phyloP scores from a whole-genome alignment of 2,797 vertebrate genomes.

The Smutsia gigantea region DNA sequence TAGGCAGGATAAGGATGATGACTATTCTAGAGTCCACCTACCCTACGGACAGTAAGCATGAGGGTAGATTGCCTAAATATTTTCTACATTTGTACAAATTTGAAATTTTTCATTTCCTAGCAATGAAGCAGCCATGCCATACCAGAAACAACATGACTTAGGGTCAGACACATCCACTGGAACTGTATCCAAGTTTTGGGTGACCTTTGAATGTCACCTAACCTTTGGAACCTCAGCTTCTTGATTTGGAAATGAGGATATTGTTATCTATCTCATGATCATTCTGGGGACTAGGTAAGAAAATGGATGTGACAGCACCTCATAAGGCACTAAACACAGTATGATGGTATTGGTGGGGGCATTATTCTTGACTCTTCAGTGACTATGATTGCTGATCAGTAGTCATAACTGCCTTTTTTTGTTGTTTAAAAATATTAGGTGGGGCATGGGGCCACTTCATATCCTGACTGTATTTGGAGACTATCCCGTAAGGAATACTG shows the following conservation, averaged over 20 bases:
- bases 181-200: neutral
- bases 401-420: neutral
- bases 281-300: neutral
- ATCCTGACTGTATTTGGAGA: neutral
- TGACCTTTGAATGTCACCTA: neutral
- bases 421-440: neutral
- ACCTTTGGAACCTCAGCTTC: neutral
- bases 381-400: neutral
- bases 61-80: neutral
- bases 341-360: rapidly evolving
- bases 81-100: neutral
- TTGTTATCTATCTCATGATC: neutral
- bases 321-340: neutral
- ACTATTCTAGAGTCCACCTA: neutral
- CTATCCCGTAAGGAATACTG: neutral
- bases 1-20: neutral
- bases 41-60: neutral
- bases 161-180: neutral
- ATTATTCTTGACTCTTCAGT: neutral
- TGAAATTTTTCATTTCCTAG: neutral
- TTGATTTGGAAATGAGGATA: neutral
- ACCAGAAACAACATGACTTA: neutral
- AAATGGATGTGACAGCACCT: neutral
- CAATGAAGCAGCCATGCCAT: neutral
- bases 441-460: neutral